Percentiles rank a stretch among this genome's conserved stretches.
phyloP scores from a whole-genome alignment of 2,888 invertebrate species.

The Uropetala carovei region DNA sequence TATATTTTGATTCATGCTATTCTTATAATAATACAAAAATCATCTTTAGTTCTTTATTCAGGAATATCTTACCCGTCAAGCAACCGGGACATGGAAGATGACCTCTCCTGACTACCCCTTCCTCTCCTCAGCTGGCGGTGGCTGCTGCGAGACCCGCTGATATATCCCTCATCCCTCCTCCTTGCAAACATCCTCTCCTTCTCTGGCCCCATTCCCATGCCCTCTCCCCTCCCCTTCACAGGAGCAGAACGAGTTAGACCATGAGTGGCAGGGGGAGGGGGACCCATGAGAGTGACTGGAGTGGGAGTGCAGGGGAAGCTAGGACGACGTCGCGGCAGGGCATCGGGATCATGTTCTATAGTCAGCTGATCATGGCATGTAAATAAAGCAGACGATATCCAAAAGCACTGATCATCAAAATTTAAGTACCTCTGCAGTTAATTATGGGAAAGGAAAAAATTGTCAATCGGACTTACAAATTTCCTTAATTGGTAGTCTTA shows the following conservation, averaged over 20 bases:
- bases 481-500: no score
- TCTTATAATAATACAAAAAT: no score
- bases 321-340: constrained; percentile 77
- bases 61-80: constrained; percentile 86
- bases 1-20: no score
- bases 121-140: constrained; percentile 78
- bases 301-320: constrained; percentile 71
- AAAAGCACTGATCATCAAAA: no score
- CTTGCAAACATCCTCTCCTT: constrained; percentile 71
- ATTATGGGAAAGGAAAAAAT: no score
- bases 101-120: constrained; percentile 83
- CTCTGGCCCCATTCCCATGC: constrained; percentile 68
- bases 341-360: constrained; percentile 92
- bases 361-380: constrained; percentile 80
- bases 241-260: constrained; percentile 68
- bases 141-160: constrained; percentile 79
- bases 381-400: not conserved
- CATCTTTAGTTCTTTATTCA: constrained; percentile 67
- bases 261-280: constrained; percentile 75
- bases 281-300: constrained; percentile 72
- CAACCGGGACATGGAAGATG: constrained; percentile 90
- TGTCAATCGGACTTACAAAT: no score
- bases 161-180: constrained; percentile 78
- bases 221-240: constrained; percentile 37
- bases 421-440: no score